Conservation (phyloP, 2,888 invertebrate genomes). For the Chaetoderma sp. region DNA sequence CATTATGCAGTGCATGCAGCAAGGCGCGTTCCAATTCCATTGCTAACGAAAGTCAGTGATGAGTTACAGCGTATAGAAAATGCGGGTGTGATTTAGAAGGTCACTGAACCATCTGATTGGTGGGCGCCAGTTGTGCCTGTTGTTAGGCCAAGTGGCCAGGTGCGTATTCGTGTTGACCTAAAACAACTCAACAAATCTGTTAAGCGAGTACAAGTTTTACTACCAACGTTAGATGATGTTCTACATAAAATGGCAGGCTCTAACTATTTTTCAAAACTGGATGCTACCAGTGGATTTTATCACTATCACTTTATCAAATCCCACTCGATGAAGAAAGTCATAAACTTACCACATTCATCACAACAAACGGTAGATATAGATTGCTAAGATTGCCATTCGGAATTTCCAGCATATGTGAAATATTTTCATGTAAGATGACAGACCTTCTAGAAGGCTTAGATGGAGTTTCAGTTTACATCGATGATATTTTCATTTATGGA, state of each 20-base stretch:
- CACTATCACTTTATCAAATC: too few species aligned
- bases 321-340: slow-evolving; percentile 19
- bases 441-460: slow-evolving; percentile 25
- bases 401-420: slow-evolving; percentile 30
- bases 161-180: slow-evolving; percentile 35
- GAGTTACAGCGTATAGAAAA: slow-evolving; percentile 32
- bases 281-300: slow-evolving; percentile 27
- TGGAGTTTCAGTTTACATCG: slow-evolving; percentile 29
- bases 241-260: slow-evolving; percentile 24
- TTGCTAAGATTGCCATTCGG: slow-evolving; percentile 27
- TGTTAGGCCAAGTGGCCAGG: slow-evolving; percentile 26
- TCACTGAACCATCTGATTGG: slow-evolving; percentile 35
- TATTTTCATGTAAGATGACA: slow-evolving; percentile 26
- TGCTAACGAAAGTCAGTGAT: slow-evolving; percentile 23
- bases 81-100: slow-evolving; percentile 27
- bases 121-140: slow-evolving; percentile 34
- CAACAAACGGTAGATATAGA: slow-evolving; percentile 24
- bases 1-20: slow-evolving; percentile 18
- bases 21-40: slow-evolving; percentile 25
- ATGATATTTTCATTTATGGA: slow-evolving; percentile 35
- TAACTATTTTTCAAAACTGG: slow-evolving; percentile 25
- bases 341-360: slow-evolving; percentile 27
- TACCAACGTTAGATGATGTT: slow-evolving; percentile 29
- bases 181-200: slow-evolving; percentile 27
- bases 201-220: slow-evolving; percentile 27